These are phyloP conservation scores for Ectropis grisescens DNA, from an alignment of 1,140 invertebrate genomes.

Conservation along the genomic window DNA sequence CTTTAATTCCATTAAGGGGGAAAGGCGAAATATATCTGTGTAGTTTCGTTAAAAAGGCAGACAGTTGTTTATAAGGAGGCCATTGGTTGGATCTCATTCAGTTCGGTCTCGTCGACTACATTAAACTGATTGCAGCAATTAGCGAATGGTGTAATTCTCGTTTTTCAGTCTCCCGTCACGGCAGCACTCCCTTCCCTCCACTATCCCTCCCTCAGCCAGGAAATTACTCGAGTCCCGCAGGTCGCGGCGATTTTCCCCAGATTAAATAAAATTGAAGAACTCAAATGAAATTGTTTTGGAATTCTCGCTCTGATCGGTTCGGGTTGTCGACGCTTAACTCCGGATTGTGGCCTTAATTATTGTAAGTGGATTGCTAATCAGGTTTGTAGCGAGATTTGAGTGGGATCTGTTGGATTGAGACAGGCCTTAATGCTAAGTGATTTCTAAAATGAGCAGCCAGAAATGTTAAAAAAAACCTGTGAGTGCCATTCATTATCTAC, in stretches of 20 bases:
- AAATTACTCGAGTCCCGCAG: constrained; percentile 58
- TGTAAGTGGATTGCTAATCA: constrained; percentile 45
- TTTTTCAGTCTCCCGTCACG: constrained; percentile 39
- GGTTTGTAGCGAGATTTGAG: constrained; percentile 30
- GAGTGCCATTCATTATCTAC: no score
- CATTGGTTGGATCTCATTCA: constrained; percentile 35
- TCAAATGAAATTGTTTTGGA: constrained; percentile 52
- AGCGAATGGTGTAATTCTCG: constrained; percentile 64
- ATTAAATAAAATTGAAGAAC: constrained; percentile 62
- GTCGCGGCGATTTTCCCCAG: constrained; percentile 43
- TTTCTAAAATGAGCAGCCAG: no score
- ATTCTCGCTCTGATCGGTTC: constrained; percentile 41
- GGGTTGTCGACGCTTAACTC: constrained; percentile 30
- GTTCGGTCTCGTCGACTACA: constrained; percentile 57
- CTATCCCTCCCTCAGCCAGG: constrained; percentile 27
- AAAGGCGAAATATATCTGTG: no score
- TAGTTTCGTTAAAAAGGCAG: no score
- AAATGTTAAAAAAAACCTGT: no score
- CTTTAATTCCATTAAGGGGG: no score
- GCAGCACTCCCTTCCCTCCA: constrained; percentile 13
- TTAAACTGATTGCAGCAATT: constrained; percentile 66
- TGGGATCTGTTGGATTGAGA: no score
- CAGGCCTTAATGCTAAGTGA: no score
- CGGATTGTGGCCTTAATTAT: constrained; percentile 41
- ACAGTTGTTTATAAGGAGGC: constrained; percentile 34